These are phyloP conservation scores for Drepana arcuata DNA, from an alignment of 1,140 invertebrate genomes.

Conservation along the genomic window DNA sequence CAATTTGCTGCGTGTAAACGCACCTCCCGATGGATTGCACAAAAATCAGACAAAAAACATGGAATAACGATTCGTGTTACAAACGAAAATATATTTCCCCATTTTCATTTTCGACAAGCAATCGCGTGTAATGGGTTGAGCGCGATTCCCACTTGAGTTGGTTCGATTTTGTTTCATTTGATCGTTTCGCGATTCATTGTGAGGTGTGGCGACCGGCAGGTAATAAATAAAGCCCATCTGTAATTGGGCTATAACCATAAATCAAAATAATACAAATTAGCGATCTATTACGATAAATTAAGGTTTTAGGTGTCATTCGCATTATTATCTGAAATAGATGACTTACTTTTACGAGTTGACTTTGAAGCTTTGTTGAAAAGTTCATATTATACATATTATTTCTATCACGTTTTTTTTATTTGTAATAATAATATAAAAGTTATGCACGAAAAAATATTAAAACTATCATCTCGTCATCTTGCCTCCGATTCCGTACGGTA, in stretches of 20 bases:
- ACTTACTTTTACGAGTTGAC: no score
- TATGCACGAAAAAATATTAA: no score
- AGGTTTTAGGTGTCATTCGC: no score
- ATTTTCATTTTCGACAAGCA: slow-evolving; percentile 64
- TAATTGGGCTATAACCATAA: background rate
- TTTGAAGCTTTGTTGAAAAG: no score
- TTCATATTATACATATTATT: no score
- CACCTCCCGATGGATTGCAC: slow-evolving; percentile 45
- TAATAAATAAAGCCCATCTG: background rate
- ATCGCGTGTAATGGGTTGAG: slow-evolving; percentile 57
- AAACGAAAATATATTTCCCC: slow-evolving; percentile 53
- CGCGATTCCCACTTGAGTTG: slow-evolving; percentile 58
- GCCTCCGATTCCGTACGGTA: no score
- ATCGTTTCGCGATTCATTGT: slow-evolving; percentile 35
- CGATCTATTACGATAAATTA: no score
- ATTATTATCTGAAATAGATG: no score
- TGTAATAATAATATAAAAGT: no score
- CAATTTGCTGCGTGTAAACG: slow-evolving; percentile 54
- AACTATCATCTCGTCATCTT: no score
- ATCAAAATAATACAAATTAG: no score
- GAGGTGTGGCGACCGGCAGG: slow-evolving; percentile 17
- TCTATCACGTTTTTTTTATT: no score
- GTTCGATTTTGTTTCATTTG: slow-evolving; percentile 57
- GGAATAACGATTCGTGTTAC: slow-evolving; percentile 34
- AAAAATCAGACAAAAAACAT: slow-evolving; percentile 46